Percentiles rank a stretch among this genome's conserved stretches.
phyloP scores from a whole-genome alignment of 2,888 invertebrate genomes.

The Volucella zonaria region DNA sequence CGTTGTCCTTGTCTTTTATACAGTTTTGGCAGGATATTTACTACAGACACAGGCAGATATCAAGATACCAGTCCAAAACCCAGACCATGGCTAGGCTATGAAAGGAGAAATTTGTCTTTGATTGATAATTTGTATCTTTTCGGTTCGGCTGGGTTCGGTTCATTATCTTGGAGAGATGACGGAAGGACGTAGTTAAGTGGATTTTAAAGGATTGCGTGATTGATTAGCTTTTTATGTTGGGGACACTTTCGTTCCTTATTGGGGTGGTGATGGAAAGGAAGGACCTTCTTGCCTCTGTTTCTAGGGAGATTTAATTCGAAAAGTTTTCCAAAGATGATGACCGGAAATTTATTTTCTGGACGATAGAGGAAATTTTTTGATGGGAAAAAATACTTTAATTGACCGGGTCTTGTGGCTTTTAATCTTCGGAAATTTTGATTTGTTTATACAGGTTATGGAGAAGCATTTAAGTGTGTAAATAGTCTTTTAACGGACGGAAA shows the following conservation, averaged over 20 bases:
- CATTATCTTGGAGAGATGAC: conserved; percentile 29
- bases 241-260: conserved; percentile 39
- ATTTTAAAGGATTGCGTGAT: conserved; percentile 67
- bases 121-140: conserved; percentile 67
- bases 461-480: too few relatives aligned
- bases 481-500: too few relatives aligned
- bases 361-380: too few relatives aligned
- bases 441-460: too few relatives aligned
- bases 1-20: conserved; percentile 18
- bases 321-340: not conserved
- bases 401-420: too few relatives aligned
- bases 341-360: too few relatives aligned
- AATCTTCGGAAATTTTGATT: too few relatives aligned
- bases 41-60: not conserved
- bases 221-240: conserved; percentile 68
- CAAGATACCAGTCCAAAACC: not conserved
- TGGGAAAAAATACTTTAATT: too few relatives aligned
- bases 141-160: conserved; percentile 21
- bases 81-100: not conserved
- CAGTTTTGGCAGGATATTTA: conserved; percentile 37
- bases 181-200: conserved; percentile 57
- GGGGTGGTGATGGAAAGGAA: too few relatives aligned
- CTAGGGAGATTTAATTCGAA: conserved; percentile 1
- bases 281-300: not conserved
- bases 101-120: conserved; percentile 59